Evolutionary conservation across 2,797 vertebrate species (phyloP), one percentile per base, ranked within the genome.

Genomic region (Jordanella pulchra): DNA sequence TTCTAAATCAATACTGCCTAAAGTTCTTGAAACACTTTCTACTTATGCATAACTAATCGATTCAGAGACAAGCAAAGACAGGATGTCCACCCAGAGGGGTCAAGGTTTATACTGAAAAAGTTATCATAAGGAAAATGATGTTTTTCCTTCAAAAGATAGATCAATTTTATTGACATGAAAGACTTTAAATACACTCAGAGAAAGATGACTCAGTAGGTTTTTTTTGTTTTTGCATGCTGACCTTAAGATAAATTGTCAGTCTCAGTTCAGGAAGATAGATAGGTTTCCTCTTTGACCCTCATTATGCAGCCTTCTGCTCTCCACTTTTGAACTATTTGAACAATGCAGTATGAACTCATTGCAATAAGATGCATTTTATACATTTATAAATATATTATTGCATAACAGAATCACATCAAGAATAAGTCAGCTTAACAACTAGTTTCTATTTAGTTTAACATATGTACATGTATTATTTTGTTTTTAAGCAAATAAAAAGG

Each of bases 141-240:
- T 47, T 64, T 39, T 53, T 48, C 39, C 45, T 53, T 18, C 30
- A 9, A 5, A 72, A 27, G 35, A 39, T 39, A 47, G 42, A 47
- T 56, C 39, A 12, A 44, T 61, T 35, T 23, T 64, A 64, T 54
- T 54, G 70, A 72, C 32, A 12, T 9, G 3, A 15, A 5, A 44
- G 17, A 28, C 30, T 39, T 7, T 42, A 53, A 66, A 66, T 32
- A 47, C 27, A 32, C 4, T n/a, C 23, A 9, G 4, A 6, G 3
- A 42, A 66, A 55, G 7, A 45, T 30, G 47, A 45, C 13, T 1
- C n/a, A 9, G 48, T 48, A 15, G 30, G 23, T 21, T 45, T 27
- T 45, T 42, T 71, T 27, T 23, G 12, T 28, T 39, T 25, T 35
- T 73, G 71, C 51, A 39, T 30, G 28, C 48, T 66, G 42, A 58